Conservation (phyloP, 92 coral and sea anemone genomes). For the Siderastrea radians region DNA sequence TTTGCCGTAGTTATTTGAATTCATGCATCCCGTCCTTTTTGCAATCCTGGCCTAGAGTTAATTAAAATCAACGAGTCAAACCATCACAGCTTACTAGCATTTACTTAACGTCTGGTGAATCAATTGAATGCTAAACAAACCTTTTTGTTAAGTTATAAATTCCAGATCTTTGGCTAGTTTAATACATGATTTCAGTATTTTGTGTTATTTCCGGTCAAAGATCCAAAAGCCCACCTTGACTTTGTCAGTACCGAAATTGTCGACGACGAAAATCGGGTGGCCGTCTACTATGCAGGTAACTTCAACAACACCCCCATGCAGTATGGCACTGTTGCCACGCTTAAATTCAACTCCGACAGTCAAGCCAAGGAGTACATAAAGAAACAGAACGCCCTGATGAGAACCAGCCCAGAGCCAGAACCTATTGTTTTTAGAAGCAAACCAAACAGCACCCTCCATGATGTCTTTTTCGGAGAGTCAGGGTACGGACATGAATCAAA, state of each 20-base stretch:
- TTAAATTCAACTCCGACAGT: constrained; percentile 26
- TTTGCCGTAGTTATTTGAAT: too few species aligned
- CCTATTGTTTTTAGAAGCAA: constrained; percentile 41
- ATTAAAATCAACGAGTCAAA: too few species aligned
- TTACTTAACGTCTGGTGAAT: too few species aligned
- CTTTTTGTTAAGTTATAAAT: too few species aligned
- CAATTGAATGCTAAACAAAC: too few species aligned
- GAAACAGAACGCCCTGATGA: constrained; percentile 8
- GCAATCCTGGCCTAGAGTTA: too few species aligned
- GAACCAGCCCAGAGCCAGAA: constrained; percentile 5
- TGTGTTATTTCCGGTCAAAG: constrained; percentile 38
- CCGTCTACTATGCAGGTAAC: constrained; percentile 63
- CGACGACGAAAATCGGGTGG: constrained; percentile 34
- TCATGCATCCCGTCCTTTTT: too few species aligned
- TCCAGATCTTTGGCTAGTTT: too few species aligned
- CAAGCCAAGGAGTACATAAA: constrained; percentile 6
- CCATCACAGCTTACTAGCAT: too few species aligned
- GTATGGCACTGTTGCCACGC: constrained; percentile 61
- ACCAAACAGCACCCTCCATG: constrained; percentile 6
- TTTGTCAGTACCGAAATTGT: constrained; percentile 58
- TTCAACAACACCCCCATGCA: constrained; percentile 54
- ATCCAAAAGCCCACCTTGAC: constrained; percentile 64
- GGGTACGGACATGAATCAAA: constrained; percentile 15
- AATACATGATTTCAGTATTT: neutral
- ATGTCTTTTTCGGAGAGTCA: constrained; percentile 13